Conservation (phyloP, 53 echinoderm and acorn worm genomes). For the Antedon mediterranea region DNA sequence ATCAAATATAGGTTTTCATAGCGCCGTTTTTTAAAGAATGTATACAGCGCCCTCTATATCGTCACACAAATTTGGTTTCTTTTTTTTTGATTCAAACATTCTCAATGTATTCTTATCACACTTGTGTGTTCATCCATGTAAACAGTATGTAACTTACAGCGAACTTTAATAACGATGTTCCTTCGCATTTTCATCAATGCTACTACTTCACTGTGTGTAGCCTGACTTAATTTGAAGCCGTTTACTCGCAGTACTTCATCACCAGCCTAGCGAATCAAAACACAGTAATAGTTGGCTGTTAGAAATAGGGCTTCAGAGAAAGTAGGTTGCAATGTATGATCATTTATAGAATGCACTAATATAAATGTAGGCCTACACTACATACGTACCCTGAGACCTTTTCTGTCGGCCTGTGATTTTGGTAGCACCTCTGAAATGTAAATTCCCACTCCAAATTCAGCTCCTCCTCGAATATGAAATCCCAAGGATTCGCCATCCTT, state of each 20-base stretch:
- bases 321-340: too few relatives aligned
- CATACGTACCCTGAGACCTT: conserved; percentile 32
- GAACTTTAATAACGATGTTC: conserved; percentile 63
- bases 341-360: too few relatives aligned
- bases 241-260: conserved; percentile 81
- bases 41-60: too few relatives aligned
- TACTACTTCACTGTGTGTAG: conserved; percentile 61
- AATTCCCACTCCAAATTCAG: conserved; percentile 60
- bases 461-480: conserved; percentile 68
- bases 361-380: too few relatives aligned
- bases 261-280: conserved; percentile 41
- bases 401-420: conserved; percentile 42
- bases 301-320: too few relatives aligned
- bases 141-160: conserved; percentile 58
- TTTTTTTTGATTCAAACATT: background rate
- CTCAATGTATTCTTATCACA: background rate
- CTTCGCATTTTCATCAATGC: conserved; percentile 46
- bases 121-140: background rate
- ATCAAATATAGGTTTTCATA: too few relatives aligned
- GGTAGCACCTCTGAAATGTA: conserved; percentile 53
- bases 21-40: too few relatives aligned
- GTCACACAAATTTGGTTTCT: too few relatives aligned
- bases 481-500: conserved; percentile 54
- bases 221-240: conserved; percentile 66
- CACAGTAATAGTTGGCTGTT: too few relatives aligned